Evolutionary conservation across 2,113 vertebrate genomes (phyloP), one percentile per base, ranked within the genome.

Genomic region (Hippocampus zosterae): DNA sequence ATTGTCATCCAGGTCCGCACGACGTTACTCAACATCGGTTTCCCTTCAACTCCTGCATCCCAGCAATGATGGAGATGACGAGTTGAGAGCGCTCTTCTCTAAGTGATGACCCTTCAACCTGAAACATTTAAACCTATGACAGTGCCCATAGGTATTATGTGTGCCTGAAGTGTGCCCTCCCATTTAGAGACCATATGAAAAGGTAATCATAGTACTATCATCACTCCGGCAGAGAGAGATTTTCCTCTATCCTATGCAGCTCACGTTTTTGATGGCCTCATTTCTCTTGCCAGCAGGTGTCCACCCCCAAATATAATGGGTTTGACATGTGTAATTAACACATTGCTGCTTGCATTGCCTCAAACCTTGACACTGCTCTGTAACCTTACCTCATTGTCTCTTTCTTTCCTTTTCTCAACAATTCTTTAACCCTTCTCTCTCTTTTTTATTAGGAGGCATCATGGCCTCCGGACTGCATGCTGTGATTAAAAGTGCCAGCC

Each of bases 241-340:
- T 90, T 90, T 83, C 78, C 89, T 91, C 88, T 90, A 86, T 91
- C 92, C 75, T 76, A 80, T 81, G 85, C 72, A 2, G 90, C 92
- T 92, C 91, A 88, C 92, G 85, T 88, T 88, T 88, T 86, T 74
- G 75, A 91, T 90, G 92, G 88, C 91, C 91, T 95, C 93, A 94
- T 97, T 97, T 96, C 93, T 93, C 81, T 90, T 92, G 93, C 92
- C 96, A 95, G 95, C 96, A 91, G 95, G 95, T 95, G 93, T 94
- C 93, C 92, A 94, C 92, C 33, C 92, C 91, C 90, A 90, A 92
- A 92, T 92, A 94, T 95, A 96, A 96, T 94, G 92, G 94, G 92
- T 93, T 95, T 94, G 87, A 84, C 88, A 91, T 91, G 90, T 94
- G 94, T 96, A 96, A 98, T 97, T 98, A 97, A 96, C 96, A 97